Evolutionary conservation across 2,797 vertebrate genomes (phyloP).

Genomic region (Linurgus olivaceus): DNA sequence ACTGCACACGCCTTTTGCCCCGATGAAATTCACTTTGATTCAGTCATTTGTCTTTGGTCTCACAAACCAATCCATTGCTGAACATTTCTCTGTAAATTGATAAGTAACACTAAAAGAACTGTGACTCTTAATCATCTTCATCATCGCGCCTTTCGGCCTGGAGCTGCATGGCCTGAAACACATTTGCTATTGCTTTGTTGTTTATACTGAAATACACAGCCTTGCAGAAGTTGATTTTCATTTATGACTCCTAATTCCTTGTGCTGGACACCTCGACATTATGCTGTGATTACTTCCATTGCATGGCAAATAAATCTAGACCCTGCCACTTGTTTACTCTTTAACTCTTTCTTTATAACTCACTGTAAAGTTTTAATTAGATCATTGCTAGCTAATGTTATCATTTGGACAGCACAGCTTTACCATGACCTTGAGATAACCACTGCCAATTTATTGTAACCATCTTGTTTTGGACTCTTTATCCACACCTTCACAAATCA

Average conservation of each 20-base stretch:
- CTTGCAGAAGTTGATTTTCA: not conserved
- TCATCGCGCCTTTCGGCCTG: not conserved
- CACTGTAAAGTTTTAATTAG: not conserved
- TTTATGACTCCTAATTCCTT: slow-evolving; percentile 14
- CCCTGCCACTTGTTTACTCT: not conserved
- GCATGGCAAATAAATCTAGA: slow-evolving; percentile 44
- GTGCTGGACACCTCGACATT: not conserved
- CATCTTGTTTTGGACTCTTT: not conserved
- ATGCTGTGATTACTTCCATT: not conserved
- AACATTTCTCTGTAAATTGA: not conserved
- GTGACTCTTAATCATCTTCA: not conserved
- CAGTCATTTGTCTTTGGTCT: not conserved
- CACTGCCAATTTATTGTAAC: not conserved
- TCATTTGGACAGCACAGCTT: not conserved
- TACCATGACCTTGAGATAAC: not conserved
- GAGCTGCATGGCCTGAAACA: not conserved
- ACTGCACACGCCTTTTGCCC: not conserved
- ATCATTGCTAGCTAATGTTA: not conserved
- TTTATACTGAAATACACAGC: not conserved
- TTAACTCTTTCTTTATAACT: not conserved
- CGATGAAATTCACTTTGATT: not conserved
- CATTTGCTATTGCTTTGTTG: not conserved
- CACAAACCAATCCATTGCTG: not conserved
- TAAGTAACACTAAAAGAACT: not conserved
- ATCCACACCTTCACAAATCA: not conserved